Base-by-base conservation (phyloP, 2,888 invertebrate genomes). In the Plusia festucae region DNA sequence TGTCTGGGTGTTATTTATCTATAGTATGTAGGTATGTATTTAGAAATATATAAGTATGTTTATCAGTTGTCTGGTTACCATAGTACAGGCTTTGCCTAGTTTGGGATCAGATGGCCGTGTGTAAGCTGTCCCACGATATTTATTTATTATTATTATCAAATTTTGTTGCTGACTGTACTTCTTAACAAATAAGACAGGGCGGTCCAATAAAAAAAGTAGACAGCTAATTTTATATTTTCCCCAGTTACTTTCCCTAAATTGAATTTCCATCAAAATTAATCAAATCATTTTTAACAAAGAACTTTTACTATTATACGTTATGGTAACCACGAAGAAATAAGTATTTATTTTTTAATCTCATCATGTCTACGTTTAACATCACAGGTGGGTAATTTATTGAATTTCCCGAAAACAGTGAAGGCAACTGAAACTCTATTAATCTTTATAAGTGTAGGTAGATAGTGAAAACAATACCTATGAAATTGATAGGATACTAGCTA, bases 381-480 rank as follows among this genome's bases (percentile, higher is more conserved):
- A 27, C 55, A 11, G 27, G 53, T 60, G 16, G 11, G 55, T 59
- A 53, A 65, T 65, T 65, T 59, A 62, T 60, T 20, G 59, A 49
- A 59, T 44, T 69, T 53, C 24, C 30, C 34, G 30, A 13, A 40
- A 40, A 18, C 34, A 56, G 32, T 58, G 52, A 62, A 49, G 18
- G 56, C 52, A 60, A 65, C 59, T 62, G 53, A 40, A 53, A 54
- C 32, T 58, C 49, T 59, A 58, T 64, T 57, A 40, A 57, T 57
- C 53, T 60, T 57, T 53, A 68, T 60, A 63, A 61, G 27, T 22
- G 27, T 53, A 51, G 20, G 13, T 30, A 34, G 8, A 24, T 20
- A 30, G n/a, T n/a, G n/a, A 22, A 22, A 54, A 30, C 16, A 30
- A 27, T 16, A 16, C 27, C 16, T 27, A 11, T 34, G 3, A 34